These are phyloP conservation scores for Dendronephthya gigantea DNA, from an alignment of 64 coral and sea anemone species.

Conservation along the genomic window DNA sequence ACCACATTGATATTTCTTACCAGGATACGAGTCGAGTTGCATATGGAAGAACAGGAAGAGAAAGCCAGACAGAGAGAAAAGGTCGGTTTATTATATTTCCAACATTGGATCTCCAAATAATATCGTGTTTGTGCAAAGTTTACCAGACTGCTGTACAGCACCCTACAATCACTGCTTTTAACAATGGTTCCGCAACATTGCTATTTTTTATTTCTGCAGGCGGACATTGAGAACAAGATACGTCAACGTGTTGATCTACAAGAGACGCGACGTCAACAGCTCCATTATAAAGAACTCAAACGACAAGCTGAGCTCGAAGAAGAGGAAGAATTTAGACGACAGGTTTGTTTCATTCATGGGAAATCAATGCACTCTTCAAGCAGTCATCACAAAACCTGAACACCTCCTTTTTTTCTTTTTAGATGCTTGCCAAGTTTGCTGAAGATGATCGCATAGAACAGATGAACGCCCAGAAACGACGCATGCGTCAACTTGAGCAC, in stretches of 20 bases:
- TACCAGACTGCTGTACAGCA: no score
- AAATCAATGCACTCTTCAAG: no score
- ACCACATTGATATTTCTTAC: neutral
- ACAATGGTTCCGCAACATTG: no score
- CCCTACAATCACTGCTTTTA: no score
- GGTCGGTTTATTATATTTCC: constrained; percentile 10
- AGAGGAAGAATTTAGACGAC: constrained; percentile 80
- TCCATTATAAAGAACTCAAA: constrained; percentile 70
- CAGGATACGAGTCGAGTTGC: constrained; percentile 83
- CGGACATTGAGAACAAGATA: constrained; percentile 76
- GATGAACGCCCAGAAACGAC: constrained; percentile 90
- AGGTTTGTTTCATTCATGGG: constrained; percentile 47
- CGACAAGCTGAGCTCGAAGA: constrained; percentile 70
- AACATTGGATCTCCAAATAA: neutral
- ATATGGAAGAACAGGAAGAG: constrained; percentile 96
- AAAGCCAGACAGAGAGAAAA: constrained; percentile 70
- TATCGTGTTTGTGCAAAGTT: neutral
- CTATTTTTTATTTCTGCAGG: constrained; percentile 3
- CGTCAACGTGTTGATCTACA: constrained; percentile 87
- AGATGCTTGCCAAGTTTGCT: constrained; percentile 98
- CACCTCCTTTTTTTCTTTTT: neutral
- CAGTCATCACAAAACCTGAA: neutral
- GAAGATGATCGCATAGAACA: constrained; percentile 97
- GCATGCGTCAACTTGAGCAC: constrained; percentile 82
- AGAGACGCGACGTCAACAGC: constrained; percentile 74